Conservation (phyloP, 2,113 vertebrate species). For the Psittacara wagleri region DNA sequence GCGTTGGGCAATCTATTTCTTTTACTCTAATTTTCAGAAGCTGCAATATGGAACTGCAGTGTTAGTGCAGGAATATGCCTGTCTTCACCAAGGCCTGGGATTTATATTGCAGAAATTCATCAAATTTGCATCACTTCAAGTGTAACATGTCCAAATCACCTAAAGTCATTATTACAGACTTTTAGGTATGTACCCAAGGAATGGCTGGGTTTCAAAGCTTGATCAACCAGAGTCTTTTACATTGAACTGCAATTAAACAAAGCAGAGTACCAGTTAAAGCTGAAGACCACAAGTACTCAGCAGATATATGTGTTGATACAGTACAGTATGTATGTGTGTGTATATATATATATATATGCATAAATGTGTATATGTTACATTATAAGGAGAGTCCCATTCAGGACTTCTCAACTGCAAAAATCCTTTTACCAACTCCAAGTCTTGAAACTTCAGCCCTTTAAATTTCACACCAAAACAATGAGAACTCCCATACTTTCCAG, state of each 20-base stretch:
- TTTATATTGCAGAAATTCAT: conserved; percentile 12
- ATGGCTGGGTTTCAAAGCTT: conserved; percentile 24
- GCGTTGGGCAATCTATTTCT: not conserved
- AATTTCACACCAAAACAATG: not conserved
- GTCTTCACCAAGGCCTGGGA: conserved; percentile 34
- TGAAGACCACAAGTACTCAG: conserved; percentile 50
- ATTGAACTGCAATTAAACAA: conserved; percentile 43
- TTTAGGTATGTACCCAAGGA: conserved; percentile 5
- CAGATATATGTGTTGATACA: conserved; percentile 49
- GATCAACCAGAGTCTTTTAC: conserved; percentile 43
- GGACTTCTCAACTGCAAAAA: conserved; percentile 5
- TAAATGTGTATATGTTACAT: conserved; percentile 45
- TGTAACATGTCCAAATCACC: not conserved
- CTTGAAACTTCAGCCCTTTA: not conserved
- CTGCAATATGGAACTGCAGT: conserved; percentile 43
- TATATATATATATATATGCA: not conserved
- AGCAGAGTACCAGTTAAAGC: conserved; percentile 60
- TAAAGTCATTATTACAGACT: not conserved
- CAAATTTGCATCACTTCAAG: not conserved
- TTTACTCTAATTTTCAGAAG: conserved; percentile 36
- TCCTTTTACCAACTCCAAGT: not conserved
- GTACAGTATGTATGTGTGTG: conserved; percentile 1
- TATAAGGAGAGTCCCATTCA: conserved; percentile 14
- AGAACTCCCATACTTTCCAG: not conserved
- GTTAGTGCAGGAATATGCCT: not conserved